A percentile compares a stretch with the other conserved stretches of the same genome.
phyloP scores from a whole-genome alignment of 2,113 vertebrate species.

The Alosa alosa region DNA sequence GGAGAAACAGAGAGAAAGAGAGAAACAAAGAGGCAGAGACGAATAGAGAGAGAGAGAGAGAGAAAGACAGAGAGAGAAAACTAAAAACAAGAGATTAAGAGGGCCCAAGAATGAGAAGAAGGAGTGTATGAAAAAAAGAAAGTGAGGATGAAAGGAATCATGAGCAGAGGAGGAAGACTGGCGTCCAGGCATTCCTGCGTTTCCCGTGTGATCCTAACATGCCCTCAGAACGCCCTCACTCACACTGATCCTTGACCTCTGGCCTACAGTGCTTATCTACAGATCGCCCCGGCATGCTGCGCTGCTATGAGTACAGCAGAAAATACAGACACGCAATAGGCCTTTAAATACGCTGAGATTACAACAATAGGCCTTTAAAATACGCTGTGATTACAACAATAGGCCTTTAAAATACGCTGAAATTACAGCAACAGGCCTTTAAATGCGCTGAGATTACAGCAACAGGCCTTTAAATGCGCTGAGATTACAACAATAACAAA shows the following conservation, averaged over 20 bases:
- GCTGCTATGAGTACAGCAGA: background rate
- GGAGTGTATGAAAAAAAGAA: background rate
- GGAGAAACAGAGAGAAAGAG: background rate
- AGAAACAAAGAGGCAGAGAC: background rate
- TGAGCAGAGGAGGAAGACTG: background rate
- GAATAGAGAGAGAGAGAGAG: background rate
- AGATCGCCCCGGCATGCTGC: background rate
- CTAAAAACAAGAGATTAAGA: slow-evolving; percentile 14
- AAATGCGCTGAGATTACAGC: background rate
- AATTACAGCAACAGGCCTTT: background rate
- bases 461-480: background rate
- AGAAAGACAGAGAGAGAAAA: background rate
- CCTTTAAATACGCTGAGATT: background rate
- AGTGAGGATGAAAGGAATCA: background rate
- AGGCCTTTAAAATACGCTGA: background rate
- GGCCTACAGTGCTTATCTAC: background rate
- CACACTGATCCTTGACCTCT: background rate
- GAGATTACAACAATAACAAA: background rate
- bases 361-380: background rate
- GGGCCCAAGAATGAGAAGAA: background rate
- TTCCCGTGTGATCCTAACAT: background rate
- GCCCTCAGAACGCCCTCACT: background rate
- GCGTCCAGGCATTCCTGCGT: background rate
- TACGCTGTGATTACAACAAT: background rate
- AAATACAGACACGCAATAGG: background rate